A percentile compares a stretch with the other conserved stretches of the same genome.
phyloP scores from a whole-genome alignment of 1,140 invertebrate genomes.

The Scaptomyza pallida region DNA sequence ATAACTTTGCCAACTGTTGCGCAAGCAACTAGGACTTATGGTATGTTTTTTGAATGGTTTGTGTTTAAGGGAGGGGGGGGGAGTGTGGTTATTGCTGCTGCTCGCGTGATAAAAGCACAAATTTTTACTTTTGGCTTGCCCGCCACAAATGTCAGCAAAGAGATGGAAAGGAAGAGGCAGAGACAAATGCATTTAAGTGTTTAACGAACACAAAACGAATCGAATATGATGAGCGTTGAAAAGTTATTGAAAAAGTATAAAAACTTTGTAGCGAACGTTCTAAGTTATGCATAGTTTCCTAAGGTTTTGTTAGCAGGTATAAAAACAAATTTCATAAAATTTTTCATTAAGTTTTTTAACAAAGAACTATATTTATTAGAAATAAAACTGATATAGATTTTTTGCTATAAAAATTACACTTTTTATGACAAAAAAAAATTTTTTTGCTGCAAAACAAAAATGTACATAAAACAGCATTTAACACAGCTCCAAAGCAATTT shows the following conservation, averaged over 20 bases:
- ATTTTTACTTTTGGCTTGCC: constrained; percentile 57
- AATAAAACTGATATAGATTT: too few relatives aligned
- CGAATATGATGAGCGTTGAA: neutral
- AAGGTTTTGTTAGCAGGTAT: too few relatives aligned
- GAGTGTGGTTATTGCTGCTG: constrained; percentile 39
- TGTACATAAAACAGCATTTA: neutral
- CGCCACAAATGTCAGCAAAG: constrained; percentile 43
- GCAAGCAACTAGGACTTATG: neutral
- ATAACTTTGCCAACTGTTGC: constrained; percentile 68
- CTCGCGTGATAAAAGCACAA: constrained; percentile 74
- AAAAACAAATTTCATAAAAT: too few relatives aligned
- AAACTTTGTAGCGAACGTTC: too few relatives aligned
- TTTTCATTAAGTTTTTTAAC: too few relatives aligned
- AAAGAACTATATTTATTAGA: too few relatives aligned
- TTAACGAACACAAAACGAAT: constrained; percentile 36
- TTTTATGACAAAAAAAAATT: too few relatives aligned
- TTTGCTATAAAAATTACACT: too few relatives aligned
- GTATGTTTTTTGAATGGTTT: too few relatives aligned
- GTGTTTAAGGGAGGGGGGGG: neutral
- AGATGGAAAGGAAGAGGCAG: neutral
- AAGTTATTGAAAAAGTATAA: too few relatives aligned
- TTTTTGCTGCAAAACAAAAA: too few relatives aligned
- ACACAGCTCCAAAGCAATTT: neutral
- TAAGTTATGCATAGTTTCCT: too few relatives aligned
- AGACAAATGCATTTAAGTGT: constrained; percentile 61